Percentiles rank a stretch among this genome's conserved stretches.
Conservation (phyloP, 2,797 vertebrate species). For the Phyllotis vaccarum region DNA sequence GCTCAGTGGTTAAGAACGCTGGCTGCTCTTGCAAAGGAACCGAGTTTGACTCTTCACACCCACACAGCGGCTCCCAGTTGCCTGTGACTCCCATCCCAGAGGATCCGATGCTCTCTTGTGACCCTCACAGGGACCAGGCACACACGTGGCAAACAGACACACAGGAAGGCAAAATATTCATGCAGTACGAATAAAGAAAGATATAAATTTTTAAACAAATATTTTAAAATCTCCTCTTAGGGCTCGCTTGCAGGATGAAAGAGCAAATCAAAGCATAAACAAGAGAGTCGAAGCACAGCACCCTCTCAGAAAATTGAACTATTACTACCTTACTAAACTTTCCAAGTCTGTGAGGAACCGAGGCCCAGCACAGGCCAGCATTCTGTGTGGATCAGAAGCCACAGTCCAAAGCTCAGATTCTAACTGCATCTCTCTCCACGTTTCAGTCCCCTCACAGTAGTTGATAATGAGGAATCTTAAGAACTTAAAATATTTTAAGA, state of each 20-base stretch:
- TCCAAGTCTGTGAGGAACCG: neutral
- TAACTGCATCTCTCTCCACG: neutral
- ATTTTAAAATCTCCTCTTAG: neutral
- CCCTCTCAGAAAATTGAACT: neutral
- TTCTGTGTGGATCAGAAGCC: neutral
- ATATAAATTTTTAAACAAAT: neutral
- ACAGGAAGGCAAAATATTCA: neutral
- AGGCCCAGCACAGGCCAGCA: neutral
- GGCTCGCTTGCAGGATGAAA: neutral
- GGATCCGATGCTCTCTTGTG: neutral
- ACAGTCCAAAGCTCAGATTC: neutral
- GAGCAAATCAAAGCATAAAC: neutral
- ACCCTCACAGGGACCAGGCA: neutral
- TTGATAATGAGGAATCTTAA: conserved; percentile 29
- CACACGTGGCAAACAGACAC: neutral
- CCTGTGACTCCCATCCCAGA: neutral
- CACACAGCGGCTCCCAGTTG: neutral
- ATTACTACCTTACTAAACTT: neutral
- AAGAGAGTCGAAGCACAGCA: neutral
- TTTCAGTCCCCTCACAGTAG: neutral
- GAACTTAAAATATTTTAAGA: conserved; percentile 23
- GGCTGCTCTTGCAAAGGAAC: neutral
- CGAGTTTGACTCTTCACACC: too few relatives aligned
- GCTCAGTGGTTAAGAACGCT: too few relatives aligned
- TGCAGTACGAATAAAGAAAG: neutral